Evolutionary conservation across 2,888 invertebrate species (phyloP), one percentile per base, ranked within the genome.

Genomic region (Zygothrica quintamaculata): DNA sequence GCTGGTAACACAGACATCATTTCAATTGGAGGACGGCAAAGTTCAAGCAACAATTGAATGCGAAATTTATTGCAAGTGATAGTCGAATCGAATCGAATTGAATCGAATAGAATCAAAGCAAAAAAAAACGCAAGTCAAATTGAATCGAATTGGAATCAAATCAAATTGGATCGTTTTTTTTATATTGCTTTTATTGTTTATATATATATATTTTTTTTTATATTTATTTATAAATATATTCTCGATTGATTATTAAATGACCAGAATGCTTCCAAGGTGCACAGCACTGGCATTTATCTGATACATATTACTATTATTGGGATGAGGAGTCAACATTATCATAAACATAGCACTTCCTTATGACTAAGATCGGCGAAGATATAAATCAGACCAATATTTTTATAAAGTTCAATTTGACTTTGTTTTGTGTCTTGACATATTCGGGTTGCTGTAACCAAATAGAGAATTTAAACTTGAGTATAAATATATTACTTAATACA

Each of bases 1-100:
- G 86, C 84, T 85, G 78, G 79, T 79, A 82, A 84, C 71, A 81
- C 72, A 80, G 85, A 79, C 74, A 81, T 80, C 75, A 75, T 51
- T 70, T 36, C 65, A 62, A 67, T 67, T 64, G 67, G 58, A 57
- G 58, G 55, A 64, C 65, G 44, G 53, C 62, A 75, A 71, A 76
- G 85, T 68, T 77, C 72, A 78, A 77, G 61, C 58, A 57, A 65
- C 70, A 87, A 80, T 84, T 87, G 82, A 84, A 84, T 74, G 59
- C 42, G 64, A 77, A 87, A 80, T 80, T 84, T 80, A 80, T 80
- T 87, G 82, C 87, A 62, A 60, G 39, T 42, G 53, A 58, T 48
- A 53, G 68, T 59, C 22, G 33, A 52, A 12, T 52, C 44, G 56
- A 44, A 44, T 67, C 57, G 70, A 58, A 76, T 43, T 44, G 37